phyloP scores from a whole-genome alignment of 1,140 invertebrate species.

The Nasonia giraulti region DNA sequence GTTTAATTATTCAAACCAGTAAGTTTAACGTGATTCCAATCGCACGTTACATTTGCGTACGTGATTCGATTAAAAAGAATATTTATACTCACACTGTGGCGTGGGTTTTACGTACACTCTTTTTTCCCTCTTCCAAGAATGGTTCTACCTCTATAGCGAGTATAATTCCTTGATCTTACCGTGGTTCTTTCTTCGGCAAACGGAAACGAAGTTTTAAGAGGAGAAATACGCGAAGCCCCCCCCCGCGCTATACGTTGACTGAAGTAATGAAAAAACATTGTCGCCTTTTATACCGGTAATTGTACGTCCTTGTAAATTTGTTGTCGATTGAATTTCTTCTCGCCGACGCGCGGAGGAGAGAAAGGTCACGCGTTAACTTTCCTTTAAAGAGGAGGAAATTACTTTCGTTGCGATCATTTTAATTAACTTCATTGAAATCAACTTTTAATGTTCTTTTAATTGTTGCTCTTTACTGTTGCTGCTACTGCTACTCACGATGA shows the following conservation, averaged over 20 bases:
- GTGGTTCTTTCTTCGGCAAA: background rate
- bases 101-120: background rate
- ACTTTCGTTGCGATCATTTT: background rate
- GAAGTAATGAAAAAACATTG: conserved; percentile 40
- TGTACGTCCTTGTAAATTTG: conserved; percentile 37
- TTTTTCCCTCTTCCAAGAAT: background rate
- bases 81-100: background rate
- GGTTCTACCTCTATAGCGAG: background rate
- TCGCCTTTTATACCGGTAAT: conserved; percentile 39
- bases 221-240: conserved; percentile 1
- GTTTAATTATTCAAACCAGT: too few species aligned
- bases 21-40: too few species aligned
- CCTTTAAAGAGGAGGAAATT: background rate
- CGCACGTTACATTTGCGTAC: too few species aligned
- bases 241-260: background rate
- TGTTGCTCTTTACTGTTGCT: background rate
- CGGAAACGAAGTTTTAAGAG: conserved; percentile 28
- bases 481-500: too few species aligned
- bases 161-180: background rate
- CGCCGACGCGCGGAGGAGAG: background rate
- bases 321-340: conserved; percentile 22
- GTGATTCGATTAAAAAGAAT: background rate
- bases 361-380: background rate
- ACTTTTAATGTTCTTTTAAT: background rate
- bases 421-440: conserved; percentile 11